These are phyloP conservation scores for Drosophila fulvimacula DNA, from an alignment of 2,888 invertebrate species.

Conservation along the genomic window DNA sequence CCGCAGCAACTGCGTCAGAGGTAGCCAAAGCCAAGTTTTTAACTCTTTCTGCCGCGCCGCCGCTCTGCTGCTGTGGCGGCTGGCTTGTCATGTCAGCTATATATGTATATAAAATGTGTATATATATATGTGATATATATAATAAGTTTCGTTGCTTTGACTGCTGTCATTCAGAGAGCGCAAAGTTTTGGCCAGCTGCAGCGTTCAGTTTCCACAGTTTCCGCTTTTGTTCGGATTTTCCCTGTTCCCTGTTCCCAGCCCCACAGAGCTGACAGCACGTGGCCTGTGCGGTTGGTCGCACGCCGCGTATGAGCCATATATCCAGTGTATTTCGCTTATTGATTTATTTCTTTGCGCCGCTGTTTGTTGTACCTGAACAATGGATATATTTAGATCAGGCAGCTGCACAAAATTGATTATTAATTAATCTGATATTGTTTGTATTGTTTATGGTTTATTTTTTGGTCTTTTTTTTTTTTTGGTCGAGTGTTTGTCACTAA, in stretches of 20 bases:
- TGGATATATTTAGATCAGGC: slow-evolving; percentile 14
- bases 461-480: slow-evolving; percentile 3
- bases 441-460: neutral
- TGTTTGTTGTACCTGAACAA: neutral
- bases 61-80: slow-evolving; percentile 26
- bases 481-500: slow-evolving; percentile 1
- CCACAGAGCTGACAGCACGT: slow-evolving; percentile 6
- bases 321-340: slow-evolving; percentile 28
- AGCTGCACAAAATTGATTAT: slow-evolving; percentile 46
- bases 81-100: slow-evolving; percentile 51
- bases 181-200: slow-evolving; percentile 39
- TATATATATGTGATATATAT: slow-evolving; percentile 23
- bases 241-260: neutral
- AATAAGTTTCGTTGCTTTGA: slow-evolving; percentile 49
- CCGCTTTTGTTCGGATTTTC: neutral
- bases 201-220: slow-evolving; percentile 19
- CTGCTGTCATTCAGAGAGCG: slow-evolving; percentile 41
- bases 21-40: slow-evolving; percentile 8
- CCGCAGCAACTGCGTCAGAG: slow-evolving; percentile 17
- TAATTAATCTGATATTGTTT: slow-evolving; percentile 30
- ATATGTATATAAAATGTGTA: neutral
- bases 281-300: slow-evolving; percentile 26
- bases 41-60: neutral
- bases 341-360: slow-evolving; percentile 31
- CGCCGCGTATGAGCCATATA: slow-evolving; percentile 36